These are phyloP conservation scores for Aphidoletes aphidimyza DNA, from an alignment of 2,888 invertebrate genomes.

Conservation along the genomic window DNA sequence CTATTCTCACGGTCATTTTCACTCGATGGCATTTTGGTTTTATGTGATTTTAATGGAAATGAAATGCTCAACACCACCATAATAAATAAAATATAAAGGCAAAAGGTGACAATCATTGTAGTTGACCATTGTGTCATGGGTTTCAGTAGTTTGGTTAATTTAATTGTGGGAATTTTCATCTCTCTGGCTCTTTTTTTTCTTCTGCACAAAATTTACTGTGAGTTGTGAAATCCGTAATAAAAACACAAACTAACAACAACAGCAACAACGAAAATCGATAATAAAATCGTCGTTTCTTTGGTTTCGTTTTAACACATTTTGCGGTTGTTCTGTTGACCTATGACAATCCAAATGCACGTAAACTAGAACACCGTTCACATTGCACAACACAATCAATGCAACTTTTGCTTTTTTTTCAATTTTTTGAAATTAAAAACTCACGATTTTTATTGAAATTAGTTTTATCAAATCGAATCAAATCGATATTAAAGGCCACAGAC, in stretches of 20 bases:
- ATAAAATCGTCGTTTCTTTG: background rate
- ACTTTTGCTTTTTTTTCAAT: background rate
- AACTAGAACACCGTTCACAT: background rate
- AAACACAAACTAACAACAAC: background rate
- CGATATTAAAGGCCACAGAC: too few relatives aligned
- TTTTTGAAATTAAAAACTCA: background rate
- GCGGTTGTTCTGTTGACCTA: background rate
- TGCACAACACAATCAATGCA: conserved; percentile 15
- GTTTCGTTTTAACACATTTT: background rate
- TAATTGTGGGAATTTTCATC: conserved; percentile 35
- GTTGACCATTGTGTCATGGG: conserved; percentile 69
- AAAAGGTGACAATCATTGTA: conserved; percentile 66
- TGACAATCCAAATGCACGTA: background rate
- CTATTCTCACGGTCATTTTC: conserved; percentile 48
- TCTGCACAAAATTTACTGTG: too few relatives aligned
- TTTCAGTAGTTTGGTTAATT: background rate
- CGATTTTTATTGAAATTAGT: too few relatives aligned
- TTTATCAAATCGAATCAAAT: too few relatives aligned
- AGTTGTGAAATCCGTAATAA: too few relatives aligned
- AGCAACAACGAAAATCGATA: background rate
- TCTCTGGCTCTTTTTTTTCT: background rate
- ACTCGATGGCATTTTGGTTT: conserved; percentile 38
- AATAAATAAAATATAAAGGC: conserved; percentile 70
- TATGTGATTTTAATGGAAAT: conserved; percentile 64
- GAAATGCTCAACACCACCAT: conserved; percentile 69